Evolutionary conservation across 2,888 invertebrate species (phyloP).

Genomic region (Electrophaes corylata): DNA sequence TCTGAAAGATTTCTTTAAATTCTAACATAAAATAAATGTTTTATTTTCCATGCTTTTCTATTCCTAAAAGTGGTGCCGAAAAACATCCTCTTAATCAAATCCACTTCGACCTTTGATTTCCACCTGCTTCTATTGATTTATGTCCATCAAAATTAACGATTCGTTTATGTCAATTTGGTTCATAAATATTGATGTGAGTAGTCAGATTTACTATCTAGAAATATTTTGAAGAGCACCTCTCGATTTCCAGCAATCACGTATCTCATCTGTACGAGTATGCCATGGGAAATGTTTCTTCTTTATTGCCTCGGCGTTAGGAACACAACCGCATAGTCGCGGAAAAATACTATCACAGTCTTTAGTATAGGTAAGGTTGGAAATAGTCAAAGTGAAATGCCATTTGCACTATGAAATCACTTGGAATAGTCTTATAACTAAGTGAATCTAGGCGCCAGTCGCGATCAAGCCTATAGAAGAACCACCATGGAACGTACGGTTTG

Average conservation of each 20-base stretch:
- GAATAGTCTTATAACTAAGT: no score
- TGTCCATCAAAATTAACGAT: slow-evolving; percentile 4
- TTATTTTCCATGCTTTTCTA: no score
- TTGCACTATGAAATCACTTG: no score
- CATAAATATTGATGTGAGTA: slow-evolving; percentile 6
- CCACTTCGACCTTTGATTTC: background rate
- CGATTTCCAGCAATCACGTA: slow-evolving; percentile 18
- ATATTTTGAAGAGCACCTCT: slow-evolving; percentile 15
- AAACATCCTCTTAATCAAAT: background rate
- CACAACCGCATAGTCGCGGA: no score
- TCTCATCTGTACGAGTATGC: slow-evolving; percentile 2
- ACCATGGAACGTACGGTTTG: no score
- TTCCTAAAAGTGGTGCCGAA: background rate
- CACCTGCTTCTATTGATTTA: slow-evolving; percentile 1
- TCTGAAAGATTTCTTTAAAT: no score
- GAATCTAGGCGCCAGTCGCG: no score
- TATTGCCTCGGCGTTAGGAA: no score
- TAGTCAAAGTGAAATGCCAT: no score
- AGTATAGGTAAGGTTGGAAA: background rate
- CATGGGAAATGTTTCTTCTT: slow-evolving; percentile 16
- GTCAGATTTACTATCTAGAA: slow-evolving; percentile 14
- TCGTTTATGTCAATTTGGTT: slow-evolving; percentile 4
- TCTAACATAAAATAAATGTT: no score
- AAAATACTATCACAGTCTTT: background rate
- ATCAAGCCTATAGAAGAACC: no score